Conservation (phyloP, 2,888 invertebrate species). For the Lithophane ornitopus region DNA sequence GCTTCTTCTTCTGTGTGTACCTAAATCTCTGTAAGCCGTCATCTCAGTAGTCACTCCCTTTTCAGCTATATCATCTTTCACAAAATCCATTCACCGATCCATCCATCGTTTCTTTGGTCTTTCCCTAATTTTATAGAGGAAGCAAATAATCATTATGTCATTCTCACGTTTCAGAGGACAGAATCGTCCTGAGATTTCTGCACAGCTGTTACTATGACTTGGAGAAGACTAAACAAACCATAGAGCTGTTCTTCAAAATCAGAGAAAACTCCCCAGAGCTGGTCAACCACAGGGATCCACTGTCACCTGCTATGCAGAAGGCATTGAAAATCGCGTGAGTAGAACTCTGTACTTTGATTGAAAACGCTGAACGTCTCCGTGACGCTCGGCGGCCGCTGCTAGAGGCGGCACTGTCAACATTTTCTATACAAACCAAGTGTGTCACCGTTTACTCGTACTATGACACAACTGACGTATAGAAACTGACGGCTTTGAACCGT, state of each 20-base stretch:
- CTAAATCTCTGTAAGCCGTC: neutral
- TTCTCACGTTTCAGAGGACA: slow-evolving; percentile 86
- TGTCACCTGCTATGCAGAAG: slow-evolving; percentile 85
- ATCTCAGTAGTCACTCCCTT: no score
- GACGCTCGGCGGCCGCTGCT: no score
- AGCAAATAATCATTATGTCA: neutral
- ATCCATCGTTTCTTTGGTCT: no score
- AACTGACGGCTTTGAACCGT: no score
- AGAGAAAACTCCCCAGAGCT: slow-evolving; percentile 90
- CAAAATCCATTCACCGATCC: neutral
- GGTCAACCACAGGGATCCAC: slow-evolving; percentile 90
- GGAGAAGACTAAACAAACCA: slow-evolving; percentile 88
- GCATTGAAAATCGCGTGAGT: slow-evolving; percentile 90
- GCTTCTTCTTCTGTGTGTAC: neutral
- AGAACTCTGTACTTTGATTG: neutral
- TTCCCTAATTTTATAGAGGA: no score
- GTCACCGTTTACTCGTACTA: no score
- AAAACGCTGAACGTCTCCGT: neutral
- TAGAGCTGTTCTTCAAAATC: slow-evolving; percentile 89
- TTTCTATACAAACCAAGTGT: no score
- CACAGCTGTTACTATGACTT: slow-evolving; percentile 90
- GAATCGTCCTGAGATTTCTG: slow-evolving; percentile 87
- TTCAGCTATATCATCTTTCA: neutral
- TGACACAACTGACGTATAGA: no score
- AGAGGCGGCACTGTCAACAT: no score